Evolutionary conservation across 2,888 invertebrate species (phyloP), one percentile per base, ranked within the genome.

Genomic region (Hermaeophaga mercurialis): DNA sequence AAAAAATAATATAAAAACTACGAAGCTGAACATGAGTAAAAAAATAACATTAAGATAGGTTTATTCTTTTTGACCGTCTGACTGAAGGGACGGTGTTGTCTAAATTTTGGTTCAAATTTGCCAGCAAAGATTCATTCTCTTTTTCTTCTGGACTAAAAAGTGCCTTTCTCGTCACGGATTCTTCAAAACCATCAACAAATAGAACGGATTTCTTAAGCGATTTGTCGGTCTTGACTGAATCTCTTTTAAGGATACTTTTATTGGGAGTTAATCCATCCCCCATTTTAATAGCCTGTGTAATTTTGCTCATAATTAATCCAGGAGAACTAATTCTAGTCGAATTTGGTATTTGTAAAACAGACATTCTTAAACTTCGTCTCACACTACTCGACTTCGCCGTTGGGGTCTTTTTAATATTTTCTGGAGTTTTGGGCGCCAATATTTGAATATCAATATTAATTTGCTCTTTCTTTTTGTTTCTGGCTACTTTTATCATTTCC

Each of bases 401-500:
- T 15, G 44, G 17, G 0, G 12, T 4, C 12, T 8, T 45, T 8
- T 24, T 44, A 0, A 22, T n/a, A 12, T 22, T 6, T 1, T 33
- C 34, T 9, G 57, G 47, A 9, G 47, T 52, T 34, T 39, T 52
- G 6, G 14, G 33, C 26, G 33, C 31, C n/a, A 31, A 2, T 9
- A 26, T 26, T 39, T 41, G 19, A 7, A 48, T 15, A 18, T 56
- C 47, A 2, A 28, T 12, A 9, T 47, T 50, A 5, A 19, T 15
- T 47, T 63, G 38, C 24, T 50, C 33, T 48, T 58, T 58, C 31
- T 61, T 66, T 44, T 63, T 63, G 24, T 63, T 62, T 48, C 69
- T 62, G 14, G 69, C 70, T 18, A 66, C 71, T 61, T 65, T 62
- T 18, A 75, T 74, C 6, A 71, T 61, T 18, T 72, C 70, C 53